A percentile compares a stretch with the other conserved stretches of the same genome.
Conservation (phyloP, 2,113 vertebrate species). For the Oncorhynchus tshawytscha region DNA sequence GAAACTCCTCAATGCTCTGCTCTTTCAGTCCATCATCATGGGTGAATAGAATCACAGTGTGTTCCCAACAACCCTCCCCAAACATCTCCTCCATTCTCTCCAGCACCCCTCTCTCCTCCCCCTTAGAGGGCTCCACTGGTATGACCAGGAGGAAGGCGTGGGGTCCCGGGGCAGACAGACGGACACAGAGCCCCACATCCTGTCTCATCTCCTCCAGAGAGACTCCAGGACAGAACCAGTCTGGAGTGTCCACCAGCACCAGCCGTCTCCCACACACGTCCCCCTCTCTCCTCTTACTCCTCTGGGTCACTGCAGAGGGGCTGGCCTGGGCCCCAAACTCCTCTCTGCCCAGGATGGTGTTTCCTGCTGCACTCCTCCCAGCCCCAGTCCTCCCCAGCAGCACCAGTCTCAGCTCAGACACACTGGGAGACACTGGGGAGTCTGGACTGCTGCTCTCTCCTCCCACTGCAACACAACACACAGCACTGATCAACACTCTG, state of each 20-base stretch:
- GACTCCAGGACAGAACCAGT: neutral
- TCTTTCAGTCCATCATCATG: neutral
- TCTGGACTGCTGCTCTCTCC: too few species aligned
- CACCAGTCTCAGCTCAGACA: too few species aligned
- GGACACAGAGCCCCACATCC: constrained; percentile 13
- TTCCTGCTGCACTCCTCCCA: constrained; percentile 44
- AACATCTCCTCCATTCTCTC: constrained; percentile 19
- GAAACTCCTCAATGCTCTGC: neutral
- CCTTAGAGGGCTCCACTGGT: neutral
- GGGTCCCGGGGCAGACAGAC: constrained; percentile 5
- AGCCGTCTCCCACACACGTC: constrained; percentile 19
- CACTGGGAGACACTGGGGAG: too few species aligned
- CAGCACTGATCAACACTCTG: too few species aligned
- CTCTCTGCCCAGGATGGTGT: constrained; percentile 34
- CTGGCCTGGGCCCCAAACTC: constrained; percentile 21
- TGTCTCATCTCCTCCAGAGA: neutral
- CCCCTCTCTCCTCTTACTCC: constrained; percentile 13
- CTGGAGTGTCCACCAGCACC: constrained; percentile 35
- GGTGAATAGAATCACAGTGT: constrained; percentile 21
- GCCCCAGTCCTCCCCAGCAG: constrained; percentile 11
- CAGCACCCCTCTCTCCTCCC: neutral
- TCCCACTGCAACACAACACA: too few species aligned
- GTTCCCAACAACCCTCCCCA: constrained; percentile 3
- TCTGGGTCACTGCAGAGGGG: neutral
- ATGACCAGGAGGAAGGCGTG: constrained; percentile 28